Percentiles rank a stretch among this genome's conserved stretches.
These are phyloP conservation scores for Lampris megalopsis DNA, from an alignment of 2,113 vertebrate species.

Conservation along the genomic window DNA sequence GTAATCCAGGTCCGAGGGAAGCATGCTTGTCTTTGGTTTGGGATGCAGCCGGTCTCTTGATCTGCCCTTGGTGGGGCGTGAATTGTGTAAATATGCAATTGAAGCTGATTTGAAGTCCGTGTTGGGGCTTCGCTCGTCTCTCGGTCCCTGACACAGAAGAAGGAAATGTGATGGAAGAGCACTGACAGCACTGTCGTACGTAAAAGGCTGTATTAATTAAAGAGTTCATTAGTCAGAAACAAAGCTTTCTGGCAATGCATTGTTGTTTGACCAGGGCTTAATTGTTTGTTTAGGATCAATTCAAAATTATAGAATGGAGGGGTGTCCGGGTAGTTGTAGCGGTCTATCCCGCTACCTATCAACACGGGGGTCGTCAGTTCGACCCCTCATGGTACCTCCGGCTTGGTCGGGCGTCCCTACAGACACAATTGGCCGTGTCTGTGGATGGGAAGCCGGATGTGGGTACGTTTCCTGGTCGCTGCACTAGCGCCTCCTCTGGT, in stretches of 20 bases:
- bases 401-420: too few relatives aligned
- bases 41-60: background rate
- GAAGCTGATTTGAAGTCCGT: constrained; percentile 23
- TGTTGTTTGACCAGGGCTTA: constrained; percentile 14
- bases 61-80: constrained; percentile 4
- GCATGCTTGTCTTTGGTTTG: constrained; percentile 9
- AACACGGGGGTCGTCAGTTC: too few relatives aligned
- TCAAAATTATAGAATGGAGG: background rate
- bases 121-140: constrained; percentile 6
- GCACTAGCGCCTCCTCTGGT: too few relatives aligned
- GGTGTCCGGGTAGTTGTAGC: background rate
- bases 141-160: constrained; percentile 4
- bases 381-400: too few relatives aligned
- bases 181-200: constrained; percentile 16
- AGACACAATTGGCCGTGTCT: too few relatives aligned
- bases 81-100: constrained; percentile 23
- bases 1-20: background rate
- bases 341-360: too few relatives aligned
- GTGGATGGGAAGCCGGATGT: too few relatives aligned
- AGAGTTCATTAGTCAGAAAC: constrained; percentile 25
- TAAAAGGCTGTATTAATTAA: constrained; percentile 9
- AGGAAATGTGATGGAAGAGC: constrained; percentile 5
- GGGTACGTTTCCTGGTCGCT: too few relatives aligned
- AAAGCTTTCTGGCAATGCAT: constrained; percentile 19
- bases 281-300: constrained; percentile 34